These are phyloP conservation scores for Drosophila bipectinata DNA, from an alignment of 1,140 invertebrate genomes.

Conservation along the genomic window DNA sequence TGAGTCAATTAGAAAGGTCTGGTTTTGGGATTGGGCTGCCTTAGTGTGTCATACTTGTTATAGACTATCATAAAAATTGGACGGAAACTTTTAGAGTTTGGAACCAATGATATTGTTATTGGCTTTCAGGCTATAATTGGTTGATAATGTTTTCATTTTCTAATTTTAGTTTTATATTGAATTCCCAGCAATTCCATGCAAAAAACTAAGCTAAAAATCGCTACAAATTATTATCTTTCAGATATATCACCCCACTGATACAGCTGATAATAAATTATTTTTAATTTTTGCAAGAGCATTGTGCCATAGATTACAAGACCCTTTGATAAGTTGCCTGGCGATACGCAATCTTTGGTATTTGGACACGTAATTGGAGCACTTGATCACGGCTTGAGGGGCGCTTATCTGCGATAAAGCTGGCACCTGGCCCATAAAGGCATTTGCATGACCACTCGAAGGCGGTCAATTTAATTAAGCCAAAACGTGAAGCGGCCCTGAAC, in stretches of 20 bases:
- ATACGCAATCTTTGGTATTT: conserved; percentile 57
- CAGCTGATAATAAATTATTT: conserved; percentile 16
- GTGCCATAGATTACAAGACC: conserved; percentile 17
- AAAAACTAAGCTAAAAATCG: neutral
- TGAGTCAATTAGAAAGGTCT: conserved; percentile 35
- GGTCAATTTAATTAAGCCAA: conserved; percentile 34
- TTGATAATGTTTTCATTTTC: conserved; percentile 7
- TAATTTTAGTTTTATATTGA: conserved; percentile 5
- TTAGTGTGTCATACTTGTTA: neutral
- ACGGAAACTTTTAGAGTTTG: neutral
- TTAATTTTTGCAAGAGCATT: conserved; percentile 1
- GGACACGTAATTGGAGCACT: conserved; percentile 60
- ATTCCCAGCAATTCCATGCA: neutral
- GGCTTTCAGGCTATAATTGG: neutral
- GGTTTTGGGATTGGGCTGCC: neutral
- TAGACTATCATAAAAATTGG: neutral
- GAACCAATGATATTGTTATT: no score
- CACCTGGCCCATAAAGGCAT: conserved; percentile 32
- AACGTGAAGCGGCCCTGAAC: conserved; percentile 48
- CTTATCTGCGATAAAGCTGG: conserved; percentile 25
- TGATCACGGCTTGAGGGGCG: conserved; percentile 25
- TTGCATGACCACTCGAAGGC: conserved; percentile 19
- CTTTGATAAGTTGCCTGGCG: conserved; percentile 45
- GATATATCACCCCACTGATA: conserved; percentile 12
- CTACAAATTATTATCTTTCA: conserved; percentile 8